These are phyloP conservation scores for Lordiphosa mommai DNA, from an alignment of 1,140 invertebrate genomes.

Conservation along the genomic window DNA sequence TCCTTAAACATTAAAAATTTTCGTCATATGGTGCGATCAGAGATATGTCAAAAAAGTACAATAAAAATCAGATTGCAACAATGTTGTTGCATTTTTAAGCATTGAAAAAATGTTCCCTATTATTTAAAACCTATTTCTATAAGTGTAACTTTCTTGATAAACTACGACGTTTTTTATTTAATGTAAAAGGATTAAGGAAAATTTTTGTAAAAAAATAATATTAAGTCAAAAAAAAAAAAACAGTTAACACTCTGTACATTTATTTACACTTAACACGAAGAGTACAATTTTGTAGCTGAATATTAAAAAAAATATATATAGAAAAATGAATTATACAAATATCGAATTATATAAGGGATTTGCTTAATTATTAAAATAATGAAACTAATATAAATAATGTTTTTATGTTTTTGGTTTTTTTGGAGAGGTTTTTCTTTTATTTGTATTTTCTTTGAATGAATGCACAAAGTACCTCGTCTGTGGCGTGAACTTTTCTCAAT, in stretches of 20 bases:
- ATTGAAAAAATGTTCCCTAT: too few relatives aligned
- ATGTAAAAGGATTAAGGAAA: background rate
- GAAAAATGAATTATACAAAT: constrained; percentile 57
- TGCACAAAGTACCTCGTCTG: constrained; percentile 80
- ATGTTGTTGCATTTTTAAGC: too few relatives aligned
- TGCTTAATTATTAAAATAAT: constrained; percentile 55
- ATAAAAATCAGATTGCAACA: too few relatives aligned
- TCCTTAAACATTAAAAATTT: too few relatives aligned
- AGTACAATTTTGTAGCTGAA: constrained; percentile 39
- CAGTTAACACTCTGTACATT: constrained; percentile 68
- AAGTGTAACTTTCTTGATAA: too few relatives aligned
- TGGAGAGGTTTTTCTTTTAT: constrained; percentile 37
- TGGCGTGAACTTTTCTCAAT: constrained; percentile 80
- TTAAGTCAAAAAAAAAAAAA: constrained; percentile 19
- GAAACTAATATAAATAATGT: constrained; percentile 50
- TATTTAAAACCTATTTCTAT: too few relatives aligned
- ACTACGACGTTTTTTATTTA: too few relatives aligned
- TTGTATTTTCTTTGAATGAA: constrained; percentile 53
- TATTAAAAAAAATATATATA: constrained; percentile 37
- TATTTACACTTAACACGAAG: constrained; percentile 75
- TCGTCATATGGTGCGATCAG: too few relatives aligned
- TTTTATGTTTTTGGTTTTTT: constrained; percentile 44
- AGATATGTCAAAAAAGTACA: too few relatives aligned
- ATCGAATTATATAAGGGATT: constrained; percentile 53
- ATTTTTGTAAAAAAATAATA: constrained; percentile 12